Evolutionary conservation across 2,888 invertebrate genomes (phyloP), one percentile per base, ranked within the genome.

Genomic region (Eilema caniola): DNA sequence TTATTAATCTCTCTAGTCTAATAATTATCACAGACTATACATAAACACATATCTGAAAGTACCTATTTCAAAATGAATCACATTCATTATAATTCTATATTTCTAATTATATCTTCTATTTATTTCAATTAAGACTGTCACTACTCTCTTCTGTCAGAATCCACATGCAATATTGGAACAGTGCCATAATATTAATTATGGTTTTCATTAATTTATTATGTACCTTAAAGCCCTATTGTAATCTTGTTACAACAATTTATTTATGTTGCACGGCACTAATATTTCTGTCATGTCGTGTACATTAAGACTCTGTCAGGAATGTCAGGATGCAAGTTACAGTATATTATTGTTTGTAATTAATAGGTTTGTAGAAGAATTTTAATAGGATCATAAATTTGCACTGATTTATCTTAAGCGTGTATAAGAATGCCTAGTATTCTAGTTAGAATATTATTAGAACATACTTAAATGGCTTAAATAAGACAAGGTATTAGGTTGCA

Each of bases 121-220:
- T 78, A 76, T 66, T 73, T 64, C 73, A 78, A 80, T 79, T 81
- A 77, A 74, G 74, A 66, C 70, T 65, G 63, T 72, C 67, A 74
- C 76, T 73, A 78, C 77, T 75, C 62, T 62, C 76, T 66, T 64
- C 69, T 70, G 57, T 69, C 63, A 73, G 71, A 76, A 81, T 83
- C 80, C 79, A 77, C 71, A 28, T 11, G 63, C 53, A 65, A 63
- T 0, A 8, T 75, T 85, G 87, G 86, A 82, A 69, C 0, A 0
- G 0, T 69, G 80, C 81, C 80, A 80, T 68, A 53, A 69, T 75
- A 65, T 72, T 76, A 77, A 84, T 76, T 66, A 74, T 67, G 66
- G 60, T 71, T 74, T 78, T 72, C 72, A 73, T 71, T 74, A 72
- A 76, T 79, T 77, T 81, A 82, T 79, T 75, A 65, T 31, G 24